phyloP scores from a whole-genome alignment of 2,113 vertebrate species.

The Mobula birostris region DNA sequence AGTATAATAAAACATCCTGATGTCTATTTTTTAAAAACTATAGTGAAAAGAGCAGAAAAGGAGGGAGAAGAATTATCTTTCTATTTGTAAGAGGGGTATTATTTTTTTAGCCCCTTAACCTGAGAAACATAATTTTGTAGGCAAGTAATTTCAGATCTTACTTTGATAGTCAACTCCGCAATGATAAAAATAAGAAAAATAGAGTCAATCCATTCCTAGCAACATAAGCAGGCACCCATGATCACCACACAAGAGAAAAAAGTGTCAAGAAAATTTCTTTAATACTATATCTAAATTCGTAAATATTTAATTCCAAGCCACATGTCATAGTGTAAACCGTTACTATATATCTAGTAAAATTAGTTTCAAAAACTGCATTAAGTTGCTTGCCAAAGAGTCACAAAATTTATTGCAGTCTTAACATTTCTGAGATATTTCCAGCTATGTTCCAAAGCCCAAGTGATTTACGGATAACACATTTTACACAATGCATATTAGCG shows the following conservation, averaged over 20 bases:
- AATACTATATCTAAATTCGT: not conserved
- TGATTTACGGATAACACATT: not conserved
- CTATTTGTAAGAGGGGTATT: not conserved
- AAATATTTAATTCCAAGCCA: not conserved
- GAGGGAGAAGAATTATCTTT: not conserved
- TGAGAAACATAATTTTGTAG: constrained; percentile 22
- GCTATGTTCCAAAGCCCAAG: not conserved
- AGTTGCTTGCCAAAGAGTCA: not conserved
- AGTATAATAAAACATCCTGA: constrained; percentile 24
- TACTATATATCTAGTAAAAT: not conserved
- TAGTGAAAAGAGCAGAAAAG: not conserved
- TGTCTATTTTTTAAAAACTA: not conserved
- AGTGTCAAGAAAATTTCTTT: not conserved
- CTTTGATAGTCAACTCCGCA: not conserved
- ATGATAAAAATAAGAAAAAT: not conserved
- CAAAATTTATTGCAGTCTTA: constrained; percentile 25
- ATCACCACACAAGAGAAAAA: not conserved
- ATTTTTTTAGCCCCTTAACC: constrained; percentile 31
- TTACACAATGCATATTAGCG: not conserved
- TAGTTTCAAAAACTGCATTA: not conserved
- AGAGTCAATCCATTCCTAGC: not conserved
- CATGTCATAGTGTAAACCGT: not conserved
- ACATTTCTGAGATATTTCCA: not conserved
- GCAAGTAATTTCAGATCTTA: constrained; percentile 34
- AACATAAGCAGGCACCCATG: not conserved